phyloP scores from a whole-genome alignment of 2,797 vertebrate species.

The Oreonectes daqikongensis region DNA sequence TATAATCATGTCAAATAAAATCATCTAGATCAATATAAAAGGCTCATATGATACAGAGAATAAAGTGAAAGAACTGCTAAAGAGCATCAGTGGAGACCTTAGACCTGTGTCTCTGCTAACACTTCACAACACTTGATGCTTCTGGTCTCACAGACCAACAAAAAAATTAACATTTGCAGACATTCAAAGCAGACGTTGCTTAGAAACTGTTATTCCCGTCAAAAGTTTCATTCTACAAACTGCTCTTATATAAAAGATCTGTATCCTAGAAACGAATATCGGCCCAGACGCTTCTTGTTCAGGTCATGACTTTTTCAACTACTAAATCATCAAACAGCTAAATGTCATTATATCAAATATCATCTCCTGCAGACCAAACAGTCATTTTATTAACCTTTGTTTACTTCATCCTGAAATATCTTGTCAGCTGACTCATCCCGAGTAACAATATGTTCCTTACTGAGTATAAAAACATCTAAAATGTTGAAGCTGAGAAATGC shows the following conservation, averaged over 20 bases:
- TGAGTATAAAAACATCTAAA: not conserved
- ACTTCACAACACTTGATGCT: not conserved
- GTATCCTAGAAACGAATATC: not conserved
- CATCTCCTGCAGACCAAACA: no score
- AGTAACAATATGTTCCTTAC: not conserved
- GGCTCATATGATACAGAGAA: not conserved
- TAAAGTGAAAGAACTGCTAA: not conserved
- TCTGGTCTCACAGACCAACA: slow-evolving; percentile 9
- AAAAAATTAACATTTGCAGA: not conserved
- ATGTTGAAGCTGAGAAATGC: not conserved
- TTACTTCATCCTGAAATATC: no score
- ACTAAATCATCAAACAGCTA: no score
- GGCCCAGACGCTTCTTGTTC: not conserved
- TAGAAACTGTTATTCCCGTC: not conserved
- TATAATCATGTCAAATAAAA: no score
- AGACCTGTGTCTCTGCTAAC: not conserved
- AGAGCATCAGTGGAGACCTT: not conserved
- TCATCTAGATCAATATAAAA: not conserved
- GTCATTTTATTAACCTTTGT: no score
- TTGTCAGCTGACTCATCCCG: not conserved
- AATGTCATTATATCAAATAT: no score
- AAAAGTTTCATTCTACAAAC: not conserved
- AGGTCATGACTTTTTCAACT: not conserved
- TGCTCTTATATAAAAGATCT: not conserved
- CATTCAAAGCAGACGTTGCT: not conserved